A percentile compares a stretch with the other conserved stretches of the same genome.
These are phyloP conservation scores for Drosophila parthenogenetica DNA, from an alignment of 2,888 invertebrate species.

Conservation along the genomic window DNA sequence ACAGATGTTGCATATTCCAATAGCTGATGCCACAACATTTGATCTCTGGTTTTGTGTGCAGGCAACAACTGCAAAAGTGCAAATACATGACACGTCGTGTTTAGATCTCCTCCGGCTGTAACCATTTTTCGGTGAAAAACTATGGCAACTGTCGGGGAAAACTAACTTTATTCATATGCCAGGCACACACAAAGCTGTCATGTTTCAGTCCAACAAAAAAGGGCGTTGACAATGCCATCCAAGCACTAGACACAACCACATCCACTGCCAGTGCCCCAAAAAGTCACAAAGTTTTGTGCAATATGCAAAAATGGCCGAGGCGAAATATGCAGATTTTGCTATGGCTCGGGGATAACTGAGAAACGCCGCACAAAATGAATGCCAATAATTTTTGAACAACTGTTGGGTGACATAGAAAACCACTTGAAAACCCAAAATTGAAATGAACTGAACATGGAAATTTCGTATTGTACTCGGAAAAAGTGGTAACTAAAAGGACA, in stretches of 20 bases:
- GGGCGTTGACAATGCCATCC: conserved; percentile 21
- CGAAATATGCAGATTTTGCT: conserved; percentile 57
- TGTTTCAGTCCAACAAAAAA: conserved; percentile 39
- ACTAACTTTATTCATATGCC: conserved; percentile 66
- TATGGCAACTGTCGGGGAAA: not conserved
- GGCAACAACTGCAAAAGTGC: conserved; percentile 60
- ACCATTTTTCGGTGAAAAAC: not conserved
- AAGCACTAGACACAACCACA: conserved; percentile 20
- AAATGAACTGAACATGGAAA: conserved; percentile 63
- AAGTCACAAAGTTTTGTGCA: conserved; percentile 68
- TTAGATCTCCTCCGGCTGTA: conserved; percentile 23
- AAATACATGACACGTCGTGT: conserved; percentile 60
- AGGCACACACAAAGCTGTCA: conserved; percentile 66
- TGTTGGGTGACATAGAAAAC: conserved; percentile 28
- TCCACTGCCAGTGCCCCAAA: conserved; percentile 9
- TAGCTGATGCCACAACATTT: conserved; percentile 48
- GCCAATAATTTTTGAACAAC: conserved; percentile 50
- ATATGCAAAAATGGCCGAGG: conserved; percentile 63
- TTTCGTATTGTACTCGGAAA: conserved; percentile 6
- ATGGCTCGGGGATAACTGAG: conserved; percentile 5
- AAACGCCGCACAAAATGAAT: conserved; percentile 22
- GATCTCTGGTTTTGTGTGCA: conserved; percentile 49
- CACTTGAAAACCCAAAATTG: conserved; percentile 60
- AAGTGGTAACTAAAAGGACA: not conserved
- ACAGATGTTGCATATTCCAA: conserved; percentile 36